Evolutionary conservation across 1,140 invertebrate genomes (phyloP).

Genomic region (Polypedilum pembai): DNA sequence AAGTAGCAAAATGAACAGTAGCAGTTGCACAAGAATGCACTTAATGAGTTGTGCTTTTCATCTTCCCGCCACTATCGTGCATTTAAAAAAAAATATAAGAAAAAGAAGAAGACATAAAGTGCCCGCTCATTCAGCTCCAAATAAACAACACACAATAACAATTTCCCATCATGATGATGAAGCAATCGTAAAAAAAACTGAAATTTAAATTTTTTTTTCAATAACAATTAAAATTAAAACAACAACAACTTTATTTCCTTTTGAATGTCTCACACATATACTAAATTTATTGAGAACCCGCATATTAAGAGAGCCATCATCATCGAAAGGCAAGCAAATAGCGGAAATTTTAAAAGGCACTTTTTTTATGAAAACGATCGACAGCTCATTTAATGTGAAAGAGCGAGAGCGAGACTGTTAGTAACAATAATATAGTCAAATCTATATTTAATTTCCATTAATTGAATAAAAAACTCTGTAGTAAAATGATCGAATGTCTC

Average conservation of each 20-base stretch:
- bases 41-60: neutral
- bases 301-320: neutral
- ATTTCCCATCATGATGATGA: neutral
- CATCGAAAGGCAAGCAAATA: neutral
- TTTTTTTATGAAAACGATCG: constrained; percentile 8
- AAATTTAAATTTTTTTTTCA: constrained; percentile 6
- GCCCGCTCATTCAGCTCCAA: constrained; percentile 2
- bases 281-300: constrained; percentile 5
- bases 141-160: neutral
- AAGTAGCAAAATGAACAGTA: too few species aligned
- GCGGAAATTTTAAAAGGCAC: constrained; percentile 8
- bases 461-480: neutral
- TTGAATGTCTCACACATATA: neutral
- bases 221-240: neutral
- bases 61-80: neutral
- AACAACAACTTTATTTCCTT: constrained; percentile 15
- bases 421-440: neutral
- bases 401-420: too few species aligned
- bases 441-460: neutral
- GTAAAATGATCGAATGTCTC: neutral
- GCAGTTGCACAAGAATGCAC: constrained; percentile 16
- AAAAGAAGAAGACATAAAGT: neutral
- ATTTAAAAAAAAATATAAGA: neutral
- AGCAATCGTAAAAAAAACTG: neutral
- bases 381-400: constrained; percentile 3